Base-by-base conservation (phyloP, 2,113 vertebrate species). In the Abramis brama region DNA sequence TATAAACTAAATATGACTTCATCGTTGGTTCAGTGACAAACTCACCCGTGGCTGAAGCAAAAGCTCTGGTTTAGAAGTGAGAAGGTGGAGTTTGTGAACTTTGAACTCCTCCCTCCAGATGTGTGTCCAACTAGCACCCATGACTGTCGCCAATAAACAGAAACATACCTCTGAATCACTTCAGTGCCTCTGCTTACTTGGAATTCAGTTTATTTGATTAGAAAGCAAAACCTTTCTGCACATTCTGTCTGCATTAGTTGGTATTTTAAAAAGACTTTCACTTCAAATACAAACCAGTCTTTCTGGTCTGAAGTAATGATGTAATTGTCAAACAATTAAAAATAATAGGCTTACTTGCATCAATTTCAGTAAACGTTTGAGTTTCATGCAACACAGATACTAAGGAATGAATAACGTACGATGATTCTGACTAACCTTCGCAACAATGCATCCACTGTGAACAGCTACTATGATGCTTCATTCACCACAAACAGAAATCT, bases 11-110 rank as follows among this genome's bases (percentile, higher is more conserved):
- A 7, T 39, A 7, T 39, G 6, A 39, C 39, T 39, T 39, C 39
- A 1, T 7, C 6, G 19, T 70, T 39, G 17, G 8, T 4, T 70
- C 68, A 39, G 68, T 71, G 36, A 13, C 57, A n/a, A 3, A 83
- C 86, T 86, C 77, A 88, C 89, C 77, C 52, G 70, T 71, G 87
- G 89, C 25, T 86, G 77, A 33, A 88, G 89, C 50, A 89, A 66
- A 30, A 85, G 36, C 30, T 90, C 89, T 21, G 85, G 82, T 57
- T 45, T 79, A 15, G 19, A 23, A 1, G 64, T 36, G 21, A 76
- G 17, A 9, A 90, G 23, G 21, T 47, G 39, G 6, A 90, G 82
- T 43, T 85, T 90, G 43, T 79, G 33, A n/a, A 73, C 45, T 9
- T 6, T 84, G 19, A 86, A 85, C 64, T 88, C 87, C 15, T 88